Percentiles rank a stretch among this genome's conserved stretches.
Evolutionary conservation across 1,140 invertebrate species (phyloP).

Genomic region (Gryon sp.): DNA sequence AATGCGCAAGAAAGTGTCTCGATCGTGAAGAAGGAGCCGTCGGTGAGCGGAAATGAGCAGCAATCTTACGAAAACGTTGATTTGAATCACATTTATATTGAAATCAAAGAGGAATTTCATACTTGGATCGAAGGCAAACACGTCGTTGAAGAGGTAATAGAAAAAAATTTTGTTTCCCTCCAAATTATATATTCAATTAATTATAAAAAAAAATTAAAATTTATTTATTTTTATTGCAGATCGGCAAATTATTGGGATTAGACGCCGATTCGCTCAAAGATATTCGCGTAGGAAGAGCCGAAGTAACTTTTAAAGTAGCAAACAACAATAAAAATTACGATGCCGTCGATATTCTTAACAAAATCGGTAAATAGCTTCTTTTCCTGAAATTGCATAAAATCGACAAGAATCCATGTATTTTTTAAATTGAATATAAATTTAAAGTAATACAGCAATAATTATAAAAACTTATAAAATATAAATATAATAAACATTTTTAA

Average conservation of each 20-base stretch:
- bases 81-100: slow-evolving; percentile 84
- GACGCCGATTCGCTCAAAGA: slow-evolving; percentile 80
- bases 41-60: slow-evolving; percentile 67
- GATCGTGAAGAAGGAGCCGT: slow-evolving; percentile 79
- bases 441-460: too few relatives aligned
- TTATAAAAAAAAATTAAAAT: neutral
- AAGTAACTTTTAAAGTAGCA: slow-evolving; percentile 91
- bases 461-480: too few relatives aligned
- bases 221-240: slow-evolving; percentile 60
- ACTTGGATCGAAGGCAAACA: slow-evolving; percentile 71
- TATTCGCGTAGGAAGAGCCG: slow-evolving; percentile 85
- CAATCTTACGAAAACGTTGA: slow-evolving; percentile 82
- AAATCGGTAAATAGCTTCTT: slow-evolving; percentile 87
- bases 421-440: neutral
- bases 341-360: slow-evolving; percentile 85
- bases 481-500: too few relatives aligned
- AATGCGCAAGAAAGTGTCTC: neutral
- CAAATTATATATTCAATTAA: neutral
- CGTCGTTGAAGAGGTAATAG: slow-evolving; percentile 67
- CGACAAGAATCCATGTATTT: neutral
- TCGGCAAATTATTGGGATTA: slow-evolving; percentile 83
- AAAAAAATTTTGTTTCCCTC: neutral
- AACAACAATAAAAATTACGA: slow-evolving; percentile 83
- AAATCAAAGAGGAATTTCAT: slow-evolving; percentile 81
- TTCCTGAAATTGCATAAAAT: too few relatives aligned